These are phyloP conservation scores for Leptobrachium ailaonicum DNA, from an alignment of 2,113 vertebrate species.

Conservation along the genomic window DNA sequence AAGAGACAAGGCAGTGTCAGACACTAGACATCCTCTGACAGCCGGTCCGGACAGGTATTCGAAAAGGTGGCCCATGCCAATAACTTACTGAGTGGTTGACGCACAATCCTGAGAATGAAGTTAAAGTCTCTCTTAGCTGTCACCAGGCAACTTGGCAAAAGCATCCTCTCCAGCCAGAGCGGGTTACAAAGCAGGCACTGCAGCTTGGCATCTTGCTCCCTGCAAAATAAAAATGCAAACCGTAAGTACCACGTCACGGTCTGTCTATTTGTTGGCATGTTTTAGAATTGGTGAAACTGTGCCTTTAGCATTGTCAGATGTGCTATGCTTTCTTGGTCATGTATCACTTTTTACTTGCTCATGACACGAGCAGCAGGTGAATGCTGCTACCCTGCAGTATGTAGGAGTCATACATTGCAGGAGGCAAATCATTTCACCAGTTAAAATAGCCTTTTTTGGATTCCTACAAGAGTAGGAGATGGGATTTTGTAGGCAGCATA, in stretches of 20 bases:
- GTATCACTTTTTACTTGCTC: too few relatives aligned
- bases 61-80: background rate
- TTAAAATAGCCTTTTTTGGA: too few relatives aligned
- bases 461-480: too few relatives aligned
- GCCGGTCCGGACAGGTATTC: background rate
- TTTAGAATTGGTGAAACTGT: too few relatives aligned
- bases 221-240: slow-evolving; percentile 31
- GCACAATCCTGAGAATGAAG: background rate
- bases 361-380: too few relatives aligned
- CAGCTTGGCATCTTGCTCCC: slow-evolving; percentile 21
- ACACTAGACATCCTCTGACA: background rate
- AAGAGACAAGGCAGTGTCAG: background rate
- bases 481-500: too few relatives aligned
- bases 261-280: too few relatives aligned
- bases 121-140: background rate
- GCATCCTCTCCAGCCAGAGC: background rate
- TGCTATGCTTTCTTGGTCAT: too few relatives aligned
- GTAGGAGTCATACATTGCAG: too few relatives aligned
- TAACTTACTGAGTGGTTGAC: background rate
- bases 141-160: slow-evolving; percentile 9
- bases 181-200: slow-evolving; percentile 18
- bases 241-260: slow-evolving; percentile 24
- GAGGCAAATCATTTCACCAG: too few relatives aligned
- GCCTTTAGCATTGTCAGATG: too few relatives aligned
- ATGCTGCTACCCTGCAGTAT: too few relatives aligned